phyloP scores from a whole-genome alignment of 2,113 vertebrate genomes.

The Alosa alosa region DNA sequence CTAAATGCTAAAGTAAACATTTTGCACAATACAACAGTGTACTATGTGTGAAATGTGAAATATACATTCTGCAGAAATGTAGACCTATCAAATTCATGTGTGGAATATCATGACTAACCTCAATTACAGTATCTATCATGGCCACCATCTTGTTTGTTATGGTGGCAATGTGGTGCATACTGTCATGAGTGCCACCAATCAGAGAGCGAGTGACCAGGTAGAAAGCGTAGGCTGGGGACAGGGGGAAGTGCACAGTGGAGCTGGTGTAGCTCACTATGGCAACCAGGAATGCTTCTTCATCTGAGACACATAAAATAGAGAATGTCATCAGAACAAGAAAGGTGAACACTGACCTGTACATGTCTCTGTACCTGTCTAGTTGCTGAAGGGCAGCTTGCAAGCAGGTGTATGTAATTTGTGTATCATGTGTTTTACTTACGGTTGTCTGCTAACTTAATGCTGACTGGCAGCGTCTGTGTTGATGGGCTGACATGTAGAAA shows the following conservation, averaged over 20 bases:
- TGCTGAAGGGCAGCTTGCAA: background rate
- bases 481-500: slow-evolving; percentile 64
- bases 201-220: slow-evolving; percentile 84
- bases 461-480: slow-evolving; percentile 74
- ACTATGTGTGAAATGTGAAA: background rate
- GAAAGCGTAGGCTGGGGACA: slow-evolving; percentile 85
- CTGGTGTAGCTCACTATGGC: slow-evolving; percentile 91
- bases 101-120: slow-evolving; percentile 72
- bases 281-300: slow-evolving; percentile 85
- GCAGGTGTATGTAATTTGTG: background rate
- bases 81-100: background rate
- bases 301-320: slow-evolving; percentile 58
- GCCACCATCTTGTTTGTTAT: slow-evolving; percentile 85
- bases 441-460: slow-evolving; percentile 66
- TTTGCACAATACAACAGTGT: too few species aligned
- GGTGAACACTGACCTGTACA: background rate
- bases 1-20: too few species aligned
- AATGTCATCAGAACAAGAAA: background rate
- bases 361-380: background rate
- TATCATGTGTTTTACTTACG: background rate
- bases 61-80: background rate
- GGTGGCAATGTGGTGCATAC: slow-evolving; percentile 68
- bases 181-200: slow-evolving; percentile 70
- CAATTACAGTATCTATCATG: slow-evolving; percentile 86
- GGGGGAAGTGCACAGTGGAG: slow-evolving; percentile 89